Base-by-base conservation (phyloP, 2,113 vertebrate genomes). In the Mobula birostris region DNA sequence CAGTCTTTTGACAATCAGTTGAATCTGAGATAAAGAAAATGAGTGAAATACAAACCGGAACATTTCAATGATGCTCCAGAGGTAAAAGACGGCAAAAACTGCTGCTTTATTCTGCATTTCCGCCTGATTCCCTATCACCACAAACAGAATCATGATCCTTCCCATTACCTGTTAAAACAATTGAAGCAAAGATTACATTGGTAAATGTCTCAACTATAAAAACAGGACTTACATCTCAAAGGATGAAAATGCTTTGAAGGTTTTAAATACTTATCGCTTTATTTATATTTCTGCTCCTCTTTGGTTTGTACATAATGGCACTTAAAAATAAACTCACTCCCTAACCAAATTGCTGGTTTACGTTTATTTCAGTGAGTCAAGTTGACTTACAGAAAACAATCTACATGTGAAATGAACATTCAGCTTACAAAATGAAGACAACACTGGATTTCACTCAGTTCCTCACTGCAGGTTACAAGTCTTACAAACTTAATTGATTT, bases 81-180 rank as follows among this genome's bases (percentile, higher is more conserved):
- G 90, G 95, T 99, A 99, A 96, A 99, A 99, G 74, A 99, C 70
- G n/a, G 98, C 99, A 96, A 99, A 99, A 78, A 99, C 98, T 61
- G 98, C 98, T 11, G 97, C 97, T 95, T 97, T 98, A 96, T 96
- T 97, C 83, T 99, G 98, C 98, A 99, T 99, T 96, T 99, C 97
- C 94, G 98, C 98, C 95, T 97, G 40, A 85, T 96, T 97, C 24
- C 98, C 98, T 3, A 99, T 96, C 95, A 99, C 95, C 94, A 99
- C 96, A 95, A 99, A 99, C 95, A 99, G 97, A 95, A 99, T 95
- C 1, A 99, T 98, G 95, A 98, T 99, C 95, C 98, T 98, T 94
- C 98, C 98, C 94, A 98, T 94, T 90, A 98, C 94, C 98, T 99
- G 94, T 77, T 94, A 92, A 94, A 94, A 95, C 94, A 74, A 2